Evolutionary conservation across 2,797 vertebrate genomes (phyloP), one percentile per base, ranked within the genome.

Genomic region (Chrysocyon brachyurus): DNA sequence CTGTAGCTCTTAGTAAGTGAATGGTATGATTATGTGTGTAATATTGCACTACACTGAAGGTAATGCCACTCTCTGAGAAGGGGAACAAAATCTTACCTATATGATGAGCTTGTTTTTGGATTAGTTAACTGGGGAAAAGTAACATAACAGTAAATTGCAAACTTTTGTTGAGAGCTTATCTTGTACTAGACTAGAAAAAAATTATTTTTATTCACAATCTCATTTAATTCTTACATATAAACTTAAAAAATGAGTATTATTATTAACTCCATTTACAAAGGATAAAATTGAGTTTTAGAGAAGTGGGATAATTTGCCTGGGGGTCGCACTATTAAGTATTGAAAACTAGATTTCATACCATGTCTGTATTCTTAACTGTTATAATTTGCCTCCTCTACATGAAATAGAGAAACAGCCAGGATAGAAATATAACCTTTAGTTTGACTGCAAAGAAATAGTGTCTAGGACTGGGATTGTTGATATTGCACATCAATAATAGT

Each of bases 381-480:
- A 75, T 26, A 16, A 16, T 79, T 36, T 57, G 70, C 22, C 9
- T 92, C 21, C 12, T 94, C 21, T 91, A n/a, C 57, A 64, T 64
- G 40, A 75, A 14, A 4, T 17, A 68, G 46, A 12, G 22, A 75
- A 22, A 94, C 46, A 87, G 36, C 26, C 63, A 9, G 28, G 31
- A 59, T 75, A 90, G 75, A 97, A 91, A 68, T 14, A 86, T 57
- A 92, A 17, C 6, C n/a, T 89, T 94, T 19, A 36, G 64, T 94
- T 75, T 89, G n/a, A 54, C 33, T 94, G 19, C 33, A 91, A 52
- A 92, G 75, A 94, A 84, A 28, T 78, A 63, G 24, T 61, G 1
- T 90, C 5, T 70, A 56, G 15, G 6, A 36, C 24, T 92, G 46
- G 24, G 6, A 21, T 49, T 93, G 63, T 57, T 86, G n/a, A 26